These are phyloP conservation scores for Argopecten irradians DNA, from an alignment of 1,140 invertebrate genomes.

Conservation along the genomic window DNA sequence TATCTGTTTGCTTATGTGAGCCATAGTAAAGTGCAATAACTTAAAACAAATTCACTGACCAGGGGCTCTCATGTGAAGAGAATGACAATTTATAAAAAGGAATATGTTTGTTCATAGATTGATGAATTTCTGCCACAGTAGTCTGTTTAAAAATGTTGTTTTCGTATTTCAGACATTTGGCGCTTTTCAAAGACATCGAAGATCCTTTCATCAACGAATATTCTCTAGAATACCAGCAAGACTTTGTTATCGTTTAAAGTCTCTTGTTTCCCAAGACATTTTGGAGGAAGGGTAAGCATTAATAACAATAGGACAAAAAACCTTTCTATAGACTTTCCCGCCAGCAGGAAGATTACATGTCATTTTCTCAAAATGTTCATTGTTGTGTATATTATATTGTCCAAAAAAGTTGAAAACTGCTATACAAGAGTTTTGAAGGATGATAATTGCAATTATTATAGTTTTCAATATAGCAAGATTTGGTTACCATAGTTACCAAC, in stretches of 20 bases:
- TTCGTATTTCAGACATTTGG: slow-evolving; percentile 36
- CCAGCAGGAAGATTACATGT: background rate
- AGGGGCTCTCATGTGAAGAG: too few species aligned
- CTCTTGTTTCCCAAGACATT: slow-evolving; percentile 72
- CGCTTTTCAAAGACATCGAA: slow-evolving; percentile 38
- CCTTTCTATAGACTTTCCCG: background rate
- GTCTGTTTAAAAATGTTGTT: too few species aligned
- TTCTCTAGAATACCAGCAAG: slow-evolving; percentile 76
- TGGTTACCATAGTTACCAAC: too few species aligned
- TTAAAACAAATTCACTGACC: too few species aligned
- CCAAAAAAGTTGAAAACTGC: too few species aligned
- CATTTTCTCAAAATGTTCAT: slow-evolving; percentile 7
- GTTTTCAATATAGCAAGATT: background rate
- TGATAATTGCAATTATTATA: background rate
- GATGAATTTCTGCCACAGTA: too few species aligned
- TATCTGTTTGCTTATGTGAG: too few species aligned
- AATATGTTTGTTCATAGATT: too few species aligned
- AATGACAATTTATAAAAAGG: too few species aligned
- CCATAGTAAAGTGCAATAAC: too few species aligned
- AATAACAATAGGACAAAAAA: slow-evolving; percentile 19
- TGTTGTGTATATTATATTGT: background rate
- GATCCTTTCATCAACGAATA: slow-evolving; percentile 46
- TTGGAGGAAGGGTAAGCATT: slow-evolving; percentile 76
- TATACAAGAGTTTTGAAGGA: background rate
- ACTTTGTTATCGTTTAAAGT: slow-evolving; percentile 73